These are phyloP conservation scores for Erpobdella octoculata DNA, from an alignment of 2,888 invertebrate species.

Conservation along the genomic window DNA sequence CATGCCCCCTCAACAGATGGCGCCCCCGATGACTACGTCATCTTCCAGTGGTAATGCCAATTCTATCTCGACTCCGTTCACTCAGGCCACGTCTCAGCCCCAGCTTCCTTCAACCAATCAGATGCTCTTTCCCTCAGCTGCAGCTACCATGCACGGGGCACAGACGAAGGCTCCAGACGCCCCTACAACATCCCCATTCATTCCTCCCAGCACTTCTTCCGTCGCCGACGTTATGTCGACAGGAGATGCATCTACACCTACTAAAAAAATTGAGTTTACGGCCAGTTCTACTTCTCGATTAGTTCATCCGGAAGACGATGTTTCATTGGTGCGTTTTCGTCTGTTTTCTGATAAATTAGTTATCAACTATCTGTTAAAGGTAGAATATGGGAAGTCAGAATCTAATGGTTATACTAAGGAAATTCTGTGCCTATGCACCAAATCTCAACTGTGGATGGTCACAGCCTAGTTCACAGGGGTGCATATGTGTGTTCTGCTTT, in stretches of 20 bases:
- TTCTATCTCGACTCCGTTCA: neutral
- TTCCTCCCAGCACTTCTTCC: neutral
- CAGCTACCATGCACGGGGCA: neutral
- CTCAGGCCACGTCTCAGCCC: neutral
- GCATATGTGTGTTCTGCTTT: neutral
- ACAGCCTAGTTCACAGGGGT: neutral
- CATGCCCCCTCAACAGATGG: neutral
- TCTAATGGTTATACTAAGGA: no score
- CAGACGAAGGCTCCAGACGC: neutral
- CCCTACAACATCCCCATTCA: neutral
- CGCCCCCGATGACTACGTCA: neutral
- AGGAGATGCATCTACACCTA: constrained; percentile 29
- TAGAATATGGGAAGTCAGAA: no score
- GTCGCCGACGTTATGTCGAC: neutral
- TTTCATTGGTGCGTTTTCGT: constrained; percentile 45
- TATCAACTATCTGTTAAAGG: no score
- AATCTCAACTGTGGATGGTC: no score
- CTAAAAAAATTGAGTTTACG: constrained; percentile 49
- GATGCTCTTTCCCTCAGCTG: constrained; percentile 23
- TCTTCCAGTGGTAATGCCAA: no score
- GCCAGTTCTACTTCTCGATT: constrained; percentile 50
- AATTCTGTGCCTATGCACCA: no score
- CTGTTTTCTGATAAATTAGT: neutral
- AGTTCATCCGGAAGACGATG: constrained; percentile 51
- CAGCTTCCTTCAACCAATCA: neutral